Evolutionary conservation across 2,888 invertebrate species (phyloP).

Genomic region (Phlogophora meticulosa): DNA sequence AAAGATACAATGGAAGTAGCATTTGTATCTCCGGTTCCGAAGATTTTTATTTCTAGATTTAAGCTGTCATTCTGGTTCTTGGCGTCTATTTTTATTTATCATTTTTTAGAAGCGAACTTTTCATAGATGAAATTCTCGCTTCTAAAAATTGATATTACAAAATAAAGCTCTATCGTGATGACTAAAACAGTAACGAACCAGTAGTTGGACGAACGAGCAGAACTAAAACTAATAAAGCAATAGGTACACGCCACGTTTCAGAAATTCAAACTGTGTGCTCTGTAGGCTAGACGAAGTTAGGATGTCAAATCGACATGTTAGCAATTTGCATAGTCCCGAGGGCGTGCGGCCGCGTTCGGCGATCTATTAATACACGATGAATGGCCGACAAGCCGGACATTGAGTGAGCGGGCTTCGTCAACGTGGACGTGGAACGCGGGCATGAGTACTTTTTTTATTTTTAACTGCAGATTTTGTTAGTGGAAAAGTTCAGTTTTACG

Average conservation of each 20-base stretch:
- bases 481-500: not conserved
- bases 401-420: not conserved
- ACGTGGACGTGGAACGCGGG: not conserved
- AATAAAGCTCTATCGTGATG: not conserved
- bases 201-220: not conserved
- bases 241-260: not conserved
- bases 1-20: no score
- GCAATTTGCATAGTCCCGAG: not conserved
- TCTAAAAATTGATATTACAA: not conserved
- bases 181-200: not conserved
- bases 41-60: no score
- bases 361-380: slow-evolving; percentile 7
- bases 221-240: not conserved
- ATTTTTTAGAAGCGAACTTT: no score
- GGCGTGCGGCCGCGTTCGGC: not conserved
- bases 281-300: not conserved
- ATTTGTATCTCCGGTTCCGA: no score
- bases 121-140: no score
- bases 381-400: not conserved
- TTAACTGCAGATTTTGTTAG: not conserved
- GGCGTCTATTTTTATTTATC: no score
- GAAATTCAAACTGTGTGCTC: not conserved
- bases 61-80: no score
- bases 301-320: slow-evolving; percentile 7
- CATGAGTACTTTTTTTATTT: not conserved